These are phyloP conservation scores for Trissolcus japonicus DNA, from an alignment of 2,888 invertebrate species.

Conservation along the genomic window DNA sequence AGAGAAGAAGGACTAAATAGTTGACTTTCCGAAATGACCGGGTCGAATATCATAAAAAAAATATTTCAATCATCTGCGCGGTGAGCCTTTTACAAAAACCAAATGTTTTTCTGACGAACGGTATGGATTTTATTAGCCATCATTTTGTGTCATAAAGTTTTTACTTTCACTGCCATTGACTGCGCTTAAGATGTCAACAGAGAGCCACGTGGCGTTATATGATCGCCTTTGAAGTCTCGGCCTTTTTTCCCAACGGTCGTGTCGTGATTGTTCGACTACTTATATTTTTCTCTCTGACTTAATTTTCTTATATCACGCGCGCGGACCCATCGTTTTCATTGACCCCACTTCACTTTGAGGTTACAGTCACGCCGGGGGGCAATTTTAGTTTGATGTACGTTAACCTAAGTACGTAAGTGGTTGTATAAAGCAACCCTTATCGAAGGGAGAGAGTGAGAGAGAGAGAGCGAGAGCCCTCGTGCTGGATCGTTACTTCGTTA, in stretches of 20 bases:
- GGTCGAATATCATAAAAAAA: too few species aligned
- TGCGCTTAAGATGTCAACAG: conserved; percentile 13
- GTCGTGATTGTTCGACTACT: conserved; percentile 38
- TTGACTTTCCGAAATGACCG: too few species aligned
- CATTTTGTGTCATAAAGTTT: conserved; percentile 4
- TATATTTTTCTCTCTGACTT: conserved; percentile 35
- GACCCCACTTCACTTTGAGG: conserved; percentile 56
- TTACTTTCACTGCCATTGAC: conserved; percentile 2
- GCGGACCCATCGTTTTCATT: conserved; percentile 61
- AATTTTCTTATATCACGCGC: conserved; percentile 39
- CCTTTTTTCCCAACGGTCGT: conserved; percentile 17
- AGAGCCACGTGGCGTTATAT: conserved; percentile 17
- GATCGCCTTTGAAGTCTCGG: conserved; percentile 10
- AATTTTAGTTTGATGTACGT: conserved; percentile 65
- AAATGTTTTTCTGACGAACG: too few species aligned
- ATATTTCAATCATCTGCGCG: too few species aligned
- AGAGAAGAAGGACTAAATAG: too few species aligned
- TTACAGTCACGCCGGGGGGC: conserved; percentile 62
- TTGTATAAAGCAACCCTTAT: conserved; percentile 63
- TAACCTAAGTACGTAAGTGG: conserved; percentile 64
- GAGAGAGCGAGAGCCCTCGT: conserved; percentile 39
- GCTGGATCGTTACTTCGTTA: conserved; percentile 65
- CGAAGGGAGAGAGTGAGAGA: conserved; percentile 42
- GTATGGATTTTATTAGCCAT: conserved; percentile 1
- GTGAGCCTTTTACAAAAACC: too few species aligned